These are phyloP conservation scores for Limnodromus scolopaceus DNA, from an alignment of 2,797 vertebrate genomes.

Conservation along the genomic window DNA sequence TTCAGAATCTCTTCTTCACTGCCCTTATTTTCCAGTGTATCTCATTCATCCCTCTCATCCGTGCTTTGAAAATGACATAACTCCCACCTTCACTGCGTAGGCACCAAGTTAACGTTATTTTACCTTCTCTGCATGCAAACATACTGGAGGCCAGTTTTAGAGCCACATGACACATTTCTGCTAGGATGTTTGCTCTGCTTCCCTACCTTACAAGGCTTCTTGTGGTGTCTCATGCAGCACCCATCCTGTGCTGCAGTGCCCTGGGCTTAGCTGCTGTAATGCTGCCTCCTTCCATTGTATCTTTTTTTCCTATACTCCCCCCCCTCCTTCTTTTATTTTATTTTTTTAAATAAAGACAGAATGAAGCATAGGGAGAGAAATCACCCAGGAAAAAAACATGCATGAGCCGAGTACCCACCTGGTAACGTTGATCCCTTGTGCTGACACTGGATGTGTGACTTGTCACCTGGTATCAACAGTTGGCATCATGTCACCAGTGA, in stretches of 20 bases:
- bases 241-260: rapidly evolving
- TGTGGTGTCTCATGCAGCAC: neutral
- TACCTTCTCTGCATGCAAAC: neutral
- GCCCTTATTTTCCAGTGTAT: neutral
- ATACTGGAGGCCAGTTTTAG: neutral
- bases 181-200: neutral
- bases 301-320: neutral
- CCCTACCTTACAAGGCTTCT: neutral
- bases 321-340: neutral
- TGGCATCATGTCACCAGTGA: neutral
- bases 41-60: neutral
- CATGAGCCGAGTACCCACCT: neutral
- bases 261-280: neutral
- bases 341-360: neutral
- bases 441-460: neutral
- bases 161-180: neutral
- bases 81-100: neutral
- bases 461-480: neutral
- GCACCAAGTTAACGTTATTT: neutral
- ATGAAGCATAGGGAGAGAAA: neutral
- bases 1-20: neutral
- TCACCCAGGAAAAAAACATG: neutral
- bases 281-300: neutral
- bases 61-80: neutral
- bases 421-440: neutral